Conservation (phyloP, 2,113 vertebrate species). For the Colaptes auratus region DNA sequence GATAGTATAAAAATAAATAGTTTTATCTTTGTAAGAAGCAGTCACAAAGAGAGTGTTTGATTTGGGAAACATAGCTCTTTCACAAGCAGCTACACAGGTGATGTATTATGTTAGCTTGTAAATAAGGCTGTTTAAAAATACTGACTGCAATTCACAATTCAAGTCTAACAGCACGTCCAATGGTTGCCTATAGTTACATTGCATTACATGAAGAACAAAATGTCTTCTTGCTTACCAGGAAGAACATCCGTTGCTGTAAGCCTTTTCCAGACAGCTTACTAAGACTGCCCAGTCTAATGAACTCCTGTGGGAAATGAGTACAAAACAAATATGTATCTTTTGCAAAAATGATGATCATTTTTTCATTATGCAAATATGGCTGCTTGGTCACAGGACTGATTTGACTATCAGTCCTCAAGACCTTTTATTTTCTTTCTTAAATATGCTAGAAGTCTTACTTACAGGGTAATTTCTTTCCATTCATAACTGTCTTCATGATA, state of each 20-base stretch:
- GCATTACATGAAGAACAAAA: neutral
- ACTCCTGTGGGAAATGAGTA: slow-evolving; percentile 83
- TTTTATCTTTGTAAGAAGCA: neutral
- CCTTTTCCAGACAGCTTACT: slow-evolving; percentile 98
- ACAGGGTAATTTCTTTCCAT: neutral
- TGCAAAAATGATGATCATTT: neutral
- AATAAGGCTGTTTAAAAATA: neutral
- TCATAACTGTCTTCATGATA: neutral
- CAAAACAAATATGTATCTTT: neutral
- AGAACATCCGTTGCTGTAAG: slow-evolving; percentile 98
- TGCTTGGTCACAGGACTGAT: neutral
- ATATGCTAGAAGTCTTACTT: neutral
- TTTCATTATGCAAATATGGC: neutral
- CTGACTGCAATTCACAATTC: neutral
- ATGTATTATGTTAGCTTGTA: neutral
- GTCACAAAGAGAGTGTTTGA: neutral
- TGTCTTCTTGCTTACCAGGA: slow-evolving; percentile 85
- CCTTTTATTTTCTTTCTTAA: neutral
- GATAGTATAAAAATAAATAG: neutral
- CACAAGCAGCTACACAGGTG: neutral
- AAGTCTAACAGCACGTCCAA: neutral
- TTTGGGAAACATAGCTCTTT: neutral
- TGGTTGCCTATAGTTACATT: neutral
- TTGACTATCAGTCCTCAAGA: neutral
- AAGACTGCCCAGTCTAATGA: slow-evolving; percentile 96